A percentile compares a stretch with the other conserved stretches of the same genome.
Conservation (phyloP, 1,140 invertebrate genomes). For the Drosophila athabasca region DNA sequence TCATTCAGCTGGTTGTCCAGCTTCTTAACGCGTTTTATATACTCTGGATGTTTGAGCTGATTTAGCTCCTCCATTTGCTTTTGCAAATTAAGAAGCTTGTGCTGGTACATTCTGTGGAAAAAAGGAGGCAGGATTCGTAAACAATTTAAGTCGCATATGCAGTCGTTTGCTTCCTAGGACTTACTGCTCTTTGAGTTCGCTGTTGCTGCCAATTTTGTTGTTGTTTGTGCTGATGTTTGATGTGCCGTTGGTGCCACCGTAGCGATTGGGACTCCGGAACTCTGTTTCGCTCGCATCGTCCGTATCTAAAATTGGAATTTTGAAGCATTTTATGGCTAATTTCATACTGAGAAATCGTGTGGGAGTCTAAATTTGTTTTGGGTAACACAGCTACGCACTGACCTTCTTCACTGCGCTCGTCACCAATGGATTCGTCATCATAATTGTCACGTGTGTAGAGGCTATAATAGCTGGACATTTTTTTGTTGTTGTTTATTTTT, state of each 20-base stretch:
- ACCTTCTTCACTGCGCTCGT: slow-evolving; percentile 75
- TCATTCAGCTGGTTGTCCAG: slow-evolving; percentile 93
- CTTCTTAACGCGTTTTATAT: slow-evolving; percentile 91
- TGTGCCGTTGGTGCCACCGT: slow-evolving; percentile 88
- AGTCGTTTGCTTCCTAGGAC: slow-evolving; percentile 3
- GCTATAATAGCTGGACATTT: slow-evolving; percentile 67
- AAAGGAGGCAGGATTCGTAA: not conserved
- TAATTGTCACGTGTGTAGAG: slow-evolving; percentile 60
- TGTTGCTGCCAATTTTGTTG: slow-evolving; percentile 65
- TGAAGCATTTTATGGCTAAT: not conserved
- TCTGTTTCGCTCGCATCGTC: slow-evolving; percentile 96
- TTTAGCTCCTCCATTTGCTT: slow-evolving; percentile 95
- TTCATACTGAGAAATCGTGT: not conserved
- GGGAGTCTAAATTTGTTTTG: not conserved
- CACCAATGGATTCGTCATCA: slow-evolving; percentile 70
- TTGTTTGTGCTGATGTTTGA: slow-evolving; percentile 45
- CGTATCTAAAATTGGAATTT: slow-evolving; percentile 88
- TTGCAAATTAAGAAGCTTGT: slow-evolving; percentile 94
- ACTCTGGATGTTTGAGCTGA: slow-evolving; percentile 94
- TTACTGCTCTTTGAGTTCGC: slow-evolving; percentile 96
- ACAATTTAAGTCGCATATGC: not conserved
- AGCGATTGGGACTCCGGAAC: slow-evolving; percentile 86
- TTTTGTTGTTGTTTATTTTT: not conserved
- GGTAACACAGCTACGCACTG: slow-evolving; percentile 9
- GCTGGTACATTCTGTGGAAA: slow-evolving; percentile 93